Evolutionary conservation across 2,113 vertebrate species (phyloP).

Genomic region (Caranx ignobilis): DNA sequence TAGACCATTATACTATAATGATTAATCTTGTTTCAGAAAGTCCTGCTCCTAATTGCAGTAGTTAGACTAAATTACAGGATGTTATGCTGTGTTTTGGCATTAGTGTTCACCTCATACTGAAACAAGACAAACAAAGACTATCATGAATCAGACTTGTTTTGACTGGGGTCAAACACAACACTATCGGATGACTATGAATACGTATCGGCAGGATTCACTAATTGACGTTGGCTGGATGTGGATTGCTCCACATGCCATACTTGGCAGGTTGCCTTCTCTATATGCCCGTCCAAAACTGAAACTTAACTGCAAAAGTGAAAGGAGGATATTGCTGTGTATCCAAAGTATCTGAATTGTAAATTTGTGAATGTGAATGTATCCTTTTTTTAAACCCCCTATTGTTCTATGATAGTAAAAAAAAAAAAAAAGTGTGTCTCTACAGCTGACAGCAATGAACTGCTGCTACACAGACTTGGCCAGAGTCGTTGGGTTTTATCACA

Average conservation of each 20-base stretch:
- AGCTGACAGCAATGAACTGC: not conserved
- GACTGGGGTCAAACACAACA: conserved; percentile 33
- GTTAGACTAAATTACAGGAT: conserved; percentile 53
- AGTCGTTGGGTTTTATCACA: too few species aligned
- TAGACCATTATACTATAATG: conserved; percentile 48
- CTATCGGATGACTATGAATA: conserved; percentile 8
- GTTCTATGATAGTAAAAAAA: too few species aligned
- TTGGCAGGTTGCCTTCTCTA: not conserved
- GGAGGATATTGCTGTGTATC: not conserved
- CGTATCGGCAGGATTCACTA: not conserved
- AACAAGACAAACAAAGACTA: conserved; percentile 15
- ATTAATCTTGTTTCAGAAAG: conserved; percentile 33
- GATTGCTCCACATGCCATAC: not conserved
- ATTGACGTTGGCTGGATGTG: not conserved
- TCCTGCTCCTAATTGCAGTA: conserved; percentile 37
- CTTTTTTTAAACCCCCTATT: too few species aligned
- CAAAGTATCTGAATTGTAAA: not conserved
- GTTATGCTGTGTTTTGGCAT: conserved; percentile 41
- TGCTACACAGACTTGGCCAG: too few species aligned
- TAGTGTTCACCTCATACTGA: conserved; percentile 26
- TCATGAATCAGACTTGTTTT: conserved; percentile 39
- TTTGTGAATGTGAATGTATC: not conserved
- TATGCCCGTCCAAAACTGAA: not conserved
- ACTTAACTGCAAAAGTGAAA: not conserved
- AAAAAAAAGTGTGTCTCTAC: not conserved